Evolutionary conservation across 2,113 vertebrate genomes (phyloP), one percentile per base, ranked within the genome.

Genomic region (Ursus arctos): DNA sequence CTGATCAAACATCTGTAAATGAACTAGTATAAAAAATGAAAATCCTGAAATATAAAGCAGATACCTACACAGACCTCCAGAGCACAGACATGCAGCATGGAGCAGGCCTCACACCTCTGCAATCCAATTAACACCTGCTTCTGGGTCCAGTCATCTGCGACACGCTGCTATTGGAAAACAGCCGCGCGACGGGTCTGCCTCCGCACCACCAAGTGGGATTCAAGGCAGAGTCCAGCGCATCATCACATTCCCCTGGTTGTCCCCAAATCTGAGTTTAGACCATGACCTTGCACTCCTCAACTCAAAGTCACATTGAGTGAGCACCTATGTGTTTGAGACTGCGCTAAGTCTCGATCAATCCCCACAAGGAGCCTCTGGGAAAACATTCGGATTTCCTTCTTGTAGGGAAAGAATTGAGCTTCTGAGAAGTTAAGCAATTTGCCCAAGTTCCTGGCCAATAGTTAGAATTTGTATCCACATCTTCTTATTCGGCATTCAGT

Each of bases 1-100:
- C 97, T 98, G 97, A 97, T 97, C 95, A 98, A 97, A 98, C 98
- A 97, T 88, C 90, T 98, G 65, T 97, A 98, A 98, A 97, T 83
- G 80, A 97, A 82, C 97, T 91, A 93, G 43, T 89, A 94, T 92
- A 88, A 82, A 96, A 88, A 96, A 74, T 57, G 61, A 91, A 98
- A 91, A 94, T 94, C 65, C 61, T 77, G 40, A 94, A 87, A 76
- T 88, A 26, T 55, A 61, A 86, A 84, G 94, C 95, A 91, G 77
- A 88, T 85, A 71, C 31, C 90, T 43, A 22, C 43, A 24, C 72
- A 80, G 94, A 82, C 71, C 96, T 94, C 47, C 57, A 76, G 85
- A 79, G 82, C 36, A 83, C 11, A 92, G 89, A 69, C 4, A 7
- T 0, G 4, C 79, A 15, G 63, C 2, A 3, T 7, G 19, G 26